Base-by-base conservation (phyloP, 2,113 vertebrate genomes). In the Leptodactylus fuscus region DNA sequence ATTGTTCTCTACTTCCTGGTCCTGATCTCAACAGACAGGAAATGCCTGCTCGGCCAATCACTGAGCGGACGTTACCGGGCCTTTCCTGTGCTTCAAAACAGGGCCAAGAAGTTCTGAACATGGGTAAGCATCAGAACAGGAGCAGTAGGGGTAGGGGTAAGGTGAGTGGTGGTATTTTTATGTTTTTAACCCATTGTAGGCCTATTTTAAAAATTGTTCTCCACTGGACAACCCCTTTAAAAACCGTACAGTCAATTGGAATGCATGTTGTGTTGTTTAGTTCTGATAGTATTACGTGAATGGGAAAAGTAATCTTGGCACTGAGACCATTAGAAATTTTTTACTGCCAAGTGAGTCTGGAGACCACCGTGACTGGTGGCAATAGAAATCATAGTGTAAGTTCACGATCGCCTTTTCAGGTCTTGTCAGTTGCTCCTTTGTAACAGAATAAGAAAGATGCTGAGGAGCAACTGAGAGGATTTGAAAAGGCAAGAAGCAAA, bases 231-330 rank as follows among this genome's bases (percentile, higher is more conserved):
- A n/a, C n/a, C n/a, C 78, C 44, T 48, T 38, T 46, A 76, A 87
- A 44, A 32, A 32, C n/a, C 15, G 18, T 81, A 22, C 20, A 67
- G 22, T 55, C 29, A 84, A 15, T 27, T 89, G 87, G 87, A 87
- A 89, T 85, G 80, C 60, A 53, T 86, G 84, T 90, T 82, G 0
- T 87, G 89, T 73, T 51, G 79, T 91, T 91, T 87, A 88, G 88
- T 87, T 88, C n/a, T n/a, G n/a, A n/a, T n/a, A n/a, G 88, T 81
- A 90, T 34, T 88, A 87, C 71, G 91, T 0, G 38, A 13, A 81
- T 85, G 88, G 88, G 87, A 70, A 76, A 89, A 85, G 89, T 88
- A 87, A 85, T 87, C 89, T 89, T 88, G 91, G 92, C 91, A 90
- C 90, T 89, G 90, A 91, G 90, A 82, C 74, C 79, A 77, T 69